Evolutionary conservation across 2,888 invertebrate genomes (phyloP), one percentile per base, ranked within the genome.

Genomic region (Cepaea hortensis): DNA sequence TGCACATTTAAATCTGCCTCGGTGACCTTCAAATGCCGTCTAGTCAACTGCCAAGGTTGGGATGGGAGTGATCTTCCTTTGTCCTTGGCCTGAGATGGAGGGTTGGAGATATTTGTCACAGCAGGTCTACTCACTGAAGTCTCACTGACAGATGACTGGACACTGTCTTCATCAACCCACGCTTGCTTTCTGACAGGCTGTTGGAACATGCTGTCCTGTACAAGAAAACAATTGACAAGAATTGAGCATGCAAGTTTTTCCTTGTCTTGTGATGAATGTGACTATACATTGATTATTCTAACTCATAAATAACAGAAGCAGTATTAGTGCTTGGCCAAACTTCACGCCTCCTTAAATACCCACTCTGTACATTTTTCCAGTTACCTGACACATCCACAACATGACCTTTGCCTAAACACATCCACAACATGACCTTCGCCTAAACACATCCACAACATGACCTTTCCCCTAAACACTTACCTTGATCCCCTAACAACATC

Each of bases 1-100:
- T 20, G 55, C 65, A 35, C 46, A n/a, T 86, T 76, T 9, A 62
- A 48, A n/a, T 93, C 91, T 55, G 91, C 90, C 23, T 89, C 88
- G 3, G 90, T 91, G 73, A 93, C 86, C 77, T 93, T 90, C 1
- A 92, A 82, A 88, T 93, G 93, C 87, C 89, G 91, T 13, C 89
- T 61, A 7, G 91, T 93, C 4, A 93, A 90, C 86, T 93, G 93
- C 92, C 93, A 93, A 9, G 92, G 90, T 81, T 93, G 90, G 62
- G 90, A 91, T 9, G 93, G 93, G 13, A 91, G 35, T 61, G 86
- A 46, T 55, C 50, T 83, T 1, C 77, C 68, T 13, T 75, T 81
- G 48, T 61, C 13, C n/a, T 3, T 65, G 18, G 46, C 68, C 79
- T 87, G 23, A 81, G 77, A 87, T 68, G 9, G 81, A 83, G 35